These are phyloP conservation scores for Lasioglossum villosulum DNA, from an alignment of 2,888 invertebrate species.

Conservation along the genomic window DNA sequence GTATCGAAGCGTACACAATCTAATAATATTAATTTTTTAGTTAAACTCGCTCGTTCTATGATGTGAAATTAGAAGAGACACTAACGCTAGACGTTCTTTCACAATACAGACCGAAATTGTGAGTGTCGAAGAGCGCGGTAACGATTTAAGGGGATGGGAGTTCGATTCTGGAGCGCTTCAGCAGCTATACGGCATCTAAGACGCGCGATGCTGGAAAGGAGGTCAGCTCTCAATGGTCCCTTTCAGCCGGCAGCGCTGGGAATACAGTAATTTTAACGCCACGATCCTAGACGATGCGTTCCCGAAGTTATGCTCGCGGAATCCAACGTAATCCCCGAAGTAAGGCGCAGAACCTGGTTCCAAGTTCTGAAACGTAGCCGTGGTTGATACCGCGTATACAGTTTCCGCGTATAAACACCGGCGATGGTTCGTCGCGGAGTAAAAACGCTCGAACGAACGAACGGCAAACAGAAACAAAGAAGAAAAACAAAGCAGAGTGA, in stretches of 20 bases:
- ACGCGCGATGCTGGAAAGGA: conserved; percentile 38
- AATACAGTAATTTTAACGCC: conserved; percentile 24
- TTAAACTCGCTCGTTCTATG: too few relatives aligned
- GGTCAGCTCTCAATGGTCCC: conserved; percentile 45
- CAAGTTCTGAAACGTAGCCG: background rate
- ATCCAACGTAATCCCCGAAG: background rate
- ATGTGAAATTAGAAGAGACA: too few relatives aligned
- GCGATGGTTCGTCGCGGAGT: background rate
- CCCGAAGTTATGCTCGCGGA: background rate
- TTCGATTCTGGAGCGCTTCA: conserved; percentile 19
- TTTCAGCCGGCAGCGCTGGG: conserved; percentile 16
- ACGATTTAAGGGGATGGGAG: conserved; percentile 15
- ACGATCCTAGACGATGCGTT: conserved; percentile 27
- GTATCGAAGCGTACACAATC: too few relatives aligned
- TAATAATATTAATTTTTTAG: too few relatives aligned
- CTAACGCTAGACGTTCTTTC: background rate
- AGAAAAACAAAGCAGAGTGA: background rate
- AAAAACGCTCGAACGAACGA: conserved; percentile 3
- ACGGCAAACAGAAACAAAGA: background rate
- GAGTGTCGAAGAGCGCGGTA: background rate
- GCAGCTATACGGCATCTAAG: conserved; percentile 20
- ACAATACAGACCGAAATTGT: background rate
- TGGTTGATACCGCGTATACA: background rate
- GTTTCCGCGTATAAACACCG: background rate
- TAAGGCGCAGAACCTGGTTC: background rate